Conservation (phyloP, 2,888 invertebrate genomes). For the Amphipoea oculea region DNA sequence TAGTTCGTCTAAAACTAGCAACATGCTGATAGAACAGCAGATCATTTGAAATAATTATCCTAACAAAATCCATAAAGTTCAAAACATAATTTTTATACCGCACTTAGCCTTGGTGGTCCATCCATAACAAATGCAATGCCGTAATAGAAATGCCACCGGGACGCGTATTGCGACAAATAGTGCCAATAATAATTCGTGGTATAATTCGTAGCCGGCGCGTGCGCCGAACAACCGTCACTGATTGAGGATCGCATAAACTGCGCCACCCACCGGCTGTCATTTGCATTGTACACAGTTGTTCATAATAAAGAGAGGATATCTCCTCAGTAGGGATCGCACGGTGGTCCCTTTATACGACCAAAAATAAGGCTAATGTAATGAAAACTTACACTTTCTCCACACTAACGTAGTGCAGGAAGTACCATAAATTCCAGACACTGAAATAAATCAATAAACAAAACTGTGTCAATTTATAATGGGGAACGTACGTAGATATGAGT, state of each 20-base stretch:
- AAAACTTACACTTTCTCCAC: constrained; percentile 62
- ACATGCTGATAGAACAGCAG: neutral
- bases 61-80: constrained; percentile 21
- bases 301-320: constrained; percentile 70
- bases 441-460: constrained; percentile 84
- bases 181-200: constrained; percentile 83
- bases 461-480: constrained; percentile 78
- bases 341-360: constrained; percentile 64
- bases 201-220: constrained; percentile 81
- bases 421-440: constrained; percentile 72
- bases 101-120: constrained; percentile 68
- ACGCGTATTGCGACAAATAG: constrained; percentile 80
- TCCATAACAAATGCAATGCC: constrained; percentile 64
- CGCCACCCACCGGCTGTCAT: constrained; percentile 84
- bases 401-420: constrained; percentile 49
- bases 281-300: constrained; percentile 76
- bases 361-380: constrained; percentile 61
- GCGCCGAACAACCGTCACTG: constrained; percentile 84
- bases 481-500: constrained; percentile 72
- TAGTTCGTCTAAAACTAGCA: neutral
- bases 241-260: constrained; percentile 84
- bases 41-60: constrained; percentile 15
- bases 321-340: constrained; percentile 58
- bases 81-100: constrained; percentile 35
- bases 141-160: constrained; percentile 72